Conservation (phyloP, 1,140 invertebrate genomes). For the Dendrolimus punctatus region DNA sequence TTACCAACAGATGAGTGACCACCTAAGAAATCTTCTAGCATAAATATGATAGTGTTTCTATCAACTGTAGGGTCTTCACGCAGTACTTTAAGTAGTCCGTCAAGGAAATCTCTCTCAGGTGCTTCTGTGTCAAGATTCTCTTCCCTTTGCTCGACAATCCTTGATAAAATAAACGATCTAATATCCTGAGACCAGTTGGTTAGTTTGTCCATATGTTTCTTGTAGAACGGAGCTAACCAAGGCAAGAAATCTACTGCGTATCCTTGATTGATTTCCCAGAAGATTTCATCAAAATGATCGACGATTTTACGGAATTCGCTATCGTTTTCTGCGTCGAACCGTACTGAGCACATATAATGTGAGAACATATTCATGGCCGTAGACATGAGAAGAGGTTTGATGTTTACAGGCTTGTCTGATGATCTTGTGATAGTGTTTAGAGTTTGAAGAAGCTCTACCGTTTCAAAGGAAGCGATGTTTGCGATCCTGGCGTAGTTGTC, state of each 20-base stretch:
- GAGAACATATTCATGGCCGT: slow-evolving; percentile 89
- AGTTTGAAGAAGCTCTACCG: slow-evolving; percentile 73
- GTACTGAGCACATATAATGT: slow-evolving; percentile 85
- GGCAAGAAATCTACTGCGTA: slow-evolving; percentile 92
- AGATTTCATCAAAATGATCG: slow-evolving; percentile 86
- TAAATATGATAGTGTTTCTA: slow-evolving; percentile 83
- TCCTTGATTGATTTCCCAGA: slow-evolving; percentile 92
- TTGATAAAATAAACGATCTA: slow-evolving; percentile 81
- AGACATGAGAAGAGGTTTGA: slow-evolving; percentile 74
- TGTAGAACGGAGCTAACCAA: slow-evolving; percentile 83
- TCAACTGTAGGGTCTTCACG: slow-evolving; percentile 74
- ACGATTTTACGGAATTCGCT: slow-evolving; percentile 78
- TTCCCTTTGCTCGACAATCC: slow-evolving; percentile 79
- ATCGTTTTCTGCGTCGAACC: slow-evolving; percentile 81
- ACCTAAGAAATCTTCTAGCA: slow-evolving; percentile 89
- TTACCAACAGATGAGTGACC: slow-evolving; percentile 91
- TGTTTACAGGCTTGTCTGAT: slow-evolving; percentile 36
- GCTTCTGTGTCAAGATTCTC: slow-evolving; percentile 71
- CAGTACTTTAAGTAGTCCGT: slow-evolving; percentile 80
- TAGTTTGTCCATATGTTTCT: slow-evolving; percentile 78
- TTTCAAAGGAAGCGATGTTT: slow-evolving; percentile 74
- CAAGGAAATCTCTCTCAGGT: slow-evolving; percentile 80
- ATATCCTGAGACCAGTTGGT: slow-evolving; percentile 79
- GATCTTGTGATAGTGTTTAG: slow-evolving; percentile 48
- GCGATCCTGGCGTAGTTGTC: slow-evolving; percentile 79